phyloP scores from a whole-genome alignment of 1,140 invertebrate species.

The Heterodera schachtii region DNA sequence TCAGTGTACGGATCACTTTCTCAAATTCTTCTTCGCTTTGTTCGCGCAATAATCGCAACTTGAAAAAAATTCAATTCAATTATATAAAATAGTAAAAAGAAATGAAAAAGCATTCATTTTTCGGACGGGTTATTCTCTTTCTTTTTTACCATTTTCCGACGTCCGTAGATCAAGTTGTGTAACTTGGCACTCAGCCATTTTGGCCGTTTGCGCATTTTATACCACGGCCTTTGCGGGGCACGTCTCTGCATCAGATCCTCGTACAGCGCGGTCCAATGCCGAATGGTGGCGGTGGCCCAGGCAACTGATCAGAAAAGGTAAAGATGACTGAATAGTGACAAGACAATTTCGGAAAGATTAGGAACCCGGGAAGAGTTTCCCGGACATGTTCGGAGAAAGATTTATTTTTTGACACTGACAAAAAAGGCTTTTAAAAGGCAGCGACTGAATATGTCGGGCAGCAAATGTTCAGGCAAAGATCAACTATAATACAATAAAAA shows the following conservation, averaged over 20 bases:
- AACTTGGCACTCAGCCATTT: slow-evolving; percentile 56
- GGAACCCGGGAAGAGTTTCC: not conserved
- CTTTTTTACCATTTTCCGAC: slow-evolving; percentile 52
- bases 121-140: not conserved
- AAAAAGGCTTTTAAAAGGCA: too few relatives aligned
- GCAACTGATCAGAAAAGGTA: slow-evolving; percentile 53
- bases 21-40: slow-evolving; percentile 55
- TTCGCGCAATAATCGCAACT: slow-evolving; percentile 49
- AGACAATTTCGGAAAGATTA: slow-evolving; percentile 21
- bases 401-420: too few relatives aligned
- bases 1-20: slow-evolving; percentile 50
- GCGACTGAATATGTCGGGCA: too few relatives aligned
- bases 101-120: not conserved
- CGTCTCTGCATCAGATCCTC: slow-evolving; percentile 51
- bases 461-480: not conserved
- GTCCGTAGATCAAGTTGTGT: slow-evolving; percentile 50
- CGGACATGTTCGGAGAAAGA: too few relatives aligned
- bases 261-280: slow-evolving; percentile 61
- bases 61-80: not conserved
- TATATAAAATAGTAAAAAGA: not conserved
- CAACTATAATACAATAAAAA: not conserved
- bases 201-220: slow-evolving; percentile 49
- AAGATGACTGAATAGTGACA: not conserved
- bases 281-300: slow-evolving; percentile 60
- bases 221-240: not conserved